A percentile compares a stretch with the other conserved stretches of the same genome.
These are phyloP conservation scores for Lordiphosa collinella DNA, from an alignment of 1,140 invertebrate genomes.

Conservation along the genomic window DNA sequence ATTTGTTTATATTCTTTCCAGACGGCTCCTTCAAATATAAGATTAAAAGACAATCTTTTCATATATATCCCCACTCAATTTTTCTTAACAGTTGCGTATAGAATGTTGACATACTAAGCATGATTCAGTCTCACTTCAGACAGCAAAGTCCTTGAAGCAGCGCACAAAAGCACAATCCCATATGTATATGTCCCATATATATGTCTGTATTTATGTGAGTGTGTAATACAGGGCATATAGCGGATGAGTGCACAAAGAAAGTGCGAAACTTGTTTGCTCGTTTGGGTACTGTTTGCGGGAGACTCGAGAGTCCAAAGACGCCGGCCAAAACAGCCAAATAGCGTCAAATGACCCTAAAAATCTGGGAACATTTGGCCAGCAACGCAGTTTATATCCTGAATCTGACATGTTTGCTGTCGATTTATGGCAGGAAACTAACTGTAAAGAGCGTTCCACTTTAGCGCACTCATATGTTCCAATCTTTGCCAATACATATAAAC, in stretches of 20 bases:
- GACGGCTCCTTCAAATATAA: too few relatives aligned
- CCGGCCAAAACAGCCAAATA: slow-evolving; percentile 2
- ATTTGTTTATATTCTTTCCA: too few relatives aligned
- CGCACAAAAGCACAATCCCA: too few relatives aligned
- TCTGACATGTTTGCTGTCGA: slow-evolving; percentile 18
- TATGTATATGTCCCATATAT: neutral
- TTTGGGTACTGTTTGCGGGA: slow-evolving; percentile 7
- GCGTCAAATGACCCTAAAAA: slow-evolving; percentile 13
- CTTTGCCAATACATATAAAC: neutral
- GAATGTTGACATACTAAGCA: too few relatives aligned
- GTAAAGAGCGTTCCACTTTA: slow-evolving; percentile 4
- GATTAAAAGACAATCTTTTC: too few relatives aligned
- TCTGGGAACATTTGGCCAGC: neutral
- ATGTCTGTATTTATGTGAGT: neutral
- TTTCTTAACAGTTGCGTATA: neutral
- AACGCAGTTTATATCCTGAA: too few relatives aligned
- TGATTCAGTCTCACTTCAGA: too few relatives aligned
- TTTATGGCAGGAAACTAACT: slow-evolving; percentile 14
- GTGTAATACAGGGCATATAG: too few relatives aligned
- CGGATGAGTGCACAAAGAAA: slow-evolving; percentile 12
- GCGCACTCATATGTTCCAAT: slow-evolving; percentile 6
- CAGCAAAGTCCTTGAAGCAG: too few relatives aligned
- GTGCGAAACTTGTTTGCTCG: slow-evolving; percentile 12
- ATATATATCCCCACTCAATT: too few relatives aligned
- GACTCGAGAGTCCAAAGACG: slow-evolving; percentile 6